These are phyloP conservation scores for Styela plicata DNA, from an alignment of 23 tunicate genomes.

Conservation along the genomic window DNA sequence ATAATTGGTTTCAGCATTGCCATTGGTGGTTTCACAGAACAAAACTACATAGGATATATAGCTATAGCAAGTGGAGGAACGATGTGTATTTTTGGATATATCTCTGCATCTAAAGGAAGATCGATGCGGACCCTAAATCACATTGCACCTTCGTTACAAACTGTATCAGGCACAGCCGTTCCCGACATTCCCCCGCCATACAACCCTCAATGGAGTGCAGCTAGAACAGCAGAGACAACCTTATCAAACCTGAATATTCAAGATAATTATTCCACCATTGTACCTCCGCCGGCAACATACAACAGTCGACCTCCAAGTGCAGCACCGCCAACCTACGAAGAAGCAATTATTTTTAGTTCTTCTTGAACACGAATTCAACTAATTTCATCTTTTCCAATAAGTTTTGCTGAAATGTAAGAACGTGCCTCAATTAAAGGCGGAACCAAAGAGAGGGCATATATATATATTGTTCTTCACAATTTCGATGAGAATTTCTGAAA, in stretches of 20 bases:
- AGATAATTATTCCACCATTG: not conserved
- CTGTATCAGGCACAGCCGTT: not conserved
- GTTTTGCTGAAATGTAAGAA: no score
- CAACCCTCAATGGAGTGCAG: not conserved
- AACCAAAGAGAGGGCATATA: no score
- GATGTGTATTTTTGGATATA: not conserved
- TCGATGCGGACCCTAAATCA: not conserved
- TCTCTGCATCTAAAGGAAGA: not conserved
- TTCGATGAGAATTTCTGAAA: no score
- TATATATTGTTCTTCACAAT: no score
- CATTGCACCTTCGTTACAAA: not conserved
- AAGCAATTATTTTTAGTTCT: no score
- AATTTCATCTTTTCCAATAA: no score
- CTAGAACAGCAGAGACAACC: not conserved
- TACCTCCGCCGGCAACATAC: not conserved
- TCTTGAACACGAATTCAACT: no score
- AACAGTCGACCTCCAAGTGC: not conserved
- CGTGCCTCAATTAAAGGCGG: no score
- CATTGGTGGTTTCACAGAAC: not conserved
- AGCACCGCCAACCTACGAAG: not conserved
- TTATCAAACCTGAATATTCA: not conserved
- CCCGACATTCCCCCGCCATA: not conserved
- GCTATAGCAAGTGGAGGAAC: not conserved
- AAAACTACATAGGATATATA: not conserved
- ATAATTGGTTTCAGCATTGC: not conserved